Base-by-base conservation (phyloP, 2,797 vertebrate genomes). In the Anguilla anguilla region DNA sequence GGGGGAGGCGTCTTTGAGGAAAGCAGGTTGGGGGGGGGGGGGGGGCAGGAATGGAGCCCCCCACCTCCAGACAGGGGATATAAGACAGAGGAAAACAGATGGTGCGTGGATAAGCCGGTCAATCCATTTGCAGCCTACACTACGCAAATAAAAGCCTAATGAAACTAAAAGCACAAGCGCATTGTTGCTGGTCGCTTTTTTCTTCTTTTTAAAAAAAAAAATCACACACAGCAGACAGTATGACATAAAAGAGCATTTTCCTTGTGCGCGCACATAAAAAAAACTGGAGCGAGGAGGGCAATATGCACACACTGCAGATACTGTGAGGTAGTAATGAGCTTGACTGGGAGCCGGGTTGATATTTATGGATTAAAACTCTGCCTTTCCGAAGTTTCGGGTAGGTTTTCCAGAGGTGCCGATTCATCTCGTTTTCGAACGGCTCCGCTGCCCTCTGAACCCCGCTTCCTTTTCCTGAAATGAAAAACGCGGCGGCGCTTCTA, bases 71-170 rank as follows among this genome's bases (percentile, higher is more conserved):
- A 25, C 61, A 67, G 61, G 61, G 55, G 69, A 87, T 64, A 88
- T 64, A 88, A 67, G 87, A 90, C 89, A 92, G 89, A 85, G 74
- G 67, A 87, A 90, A 88, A 90, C 87, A 90, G 89, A 53, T 89
- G 9, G 77, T 61, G 85, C 61, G 3, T 19, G 81, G 39, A 84
- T 83, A 88, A 84, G 72, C 86, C 11, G 35, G 11, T 19, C 57
- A 22, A 51, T 72, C 43, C 9, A 22, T n/a, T 25, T 1, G 46
- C 46, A 86, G 25, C 46, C 79, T n/a, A 22, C 17, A 49, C 39
- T 49, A 22, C 39, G 79, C 2, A 22, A 79, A 79, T 43, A 79
- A 3, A 19, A 69, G 69, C 13, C 10, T 39, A 5, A 15, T 43
- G 74, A 2, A 43, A 39, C 17, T 79, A 15, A 43, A 79, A 79